Base-by-base conservation (phyloP, 2,797 vertebrate genomes). In the Poeciliopsis gracilis region DNA sequence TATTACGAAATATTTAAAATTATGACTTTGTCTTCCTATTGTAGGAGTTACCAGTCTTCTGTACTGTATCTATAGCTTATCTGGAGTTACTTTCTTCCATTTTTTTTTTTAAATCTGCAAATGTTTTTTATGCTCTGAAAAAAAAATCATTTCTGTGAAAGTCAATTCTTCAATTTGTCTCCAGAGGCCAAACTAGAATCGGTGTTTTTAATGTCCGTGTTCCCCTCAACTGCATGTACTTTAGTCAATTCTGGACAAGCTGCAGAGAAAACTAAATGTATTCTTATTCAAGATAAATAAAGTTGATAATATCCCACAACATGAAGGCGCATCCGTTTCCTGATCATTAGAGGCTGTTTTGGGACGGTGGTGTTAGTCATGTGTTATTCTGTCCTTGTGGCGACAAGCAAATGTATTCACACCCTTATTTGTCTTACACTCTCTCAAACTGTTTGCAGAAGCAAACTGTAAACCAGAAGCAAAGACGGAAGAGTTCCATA, bases 281-380 rank as follows among this genome's bases (percentile, higher is more conserved):
- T 63, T 63, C 61, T 38, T 38, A 63, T 63, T 36, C 30, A 63
- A 9, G 61, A 36, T 33, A 63, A 63, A 63, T 63, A 63, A 63
- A 63, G 30, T 20, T 38, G 33, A 63, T 63, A 0, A 18, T 63
- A 10, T 30, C 28, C n/a, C 13, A 59, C 28, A 7, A 10, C 13
- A 30, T 59, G 57, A 15, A 59, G 55, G 4, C 28, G 5, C 11
- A 5, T 57, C 28, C n/a, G n/a, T 59, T 59, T 57, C 23, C 53
- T 55, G 53, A 30, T 30, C 30, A 30, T 30, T 30, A 30, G 55
- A 59, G 57, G 15, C 57, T 59, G 28, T 28, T 30, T 30, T 59
- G 57, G 15, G 57, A 16, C 28, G n/a, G 13, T 28, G 25, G 11
- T 13, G 23, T 55, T 3, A 51, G 53, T 57, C 25, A 3, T 53